Conservation (phyloP, 2,888 invertebrate genomes). For the Epirrita christyi region DNA sequence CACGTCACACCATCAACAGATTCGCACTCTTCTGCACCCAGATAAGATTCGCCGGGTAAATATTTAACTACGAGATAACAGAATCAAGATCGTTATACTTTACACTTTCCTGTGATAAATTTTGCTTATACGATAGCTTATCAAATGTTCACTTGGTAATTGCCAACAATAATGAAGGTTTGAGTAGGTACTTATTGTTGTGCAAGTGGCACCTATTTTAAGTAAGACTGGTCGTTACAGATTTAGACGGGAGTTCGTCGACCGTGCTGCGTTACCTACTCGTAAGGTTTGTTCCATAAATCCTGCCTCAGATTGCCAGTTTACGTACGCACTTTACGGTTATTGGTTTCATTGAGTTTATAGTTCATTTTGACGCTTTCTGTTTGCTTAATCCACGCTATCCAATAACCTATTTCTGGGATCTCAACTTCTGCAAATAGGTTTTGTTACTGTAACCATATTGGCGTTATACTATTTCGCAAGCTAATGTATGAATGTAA, state of each 20-base stretch:
- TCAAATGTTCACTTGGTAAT: constrained; percentile 49
- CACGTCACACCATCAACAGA: constrained; percentile 66
- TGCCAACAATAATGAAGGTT: constrained; percentile 37
- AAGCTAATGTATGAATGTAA: background rate
- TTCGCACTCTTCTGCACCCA: constrained; percentile 65
- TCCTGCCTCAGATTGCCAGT: constrained; percentile 58
- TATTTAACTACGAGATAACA: constrained; percentile 69
- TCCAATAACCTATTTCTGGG: constrained; percentile 49
- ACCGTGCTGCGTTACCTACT: constrained; percentile 50
- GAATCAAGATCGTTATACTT: constrained; percentile 77
- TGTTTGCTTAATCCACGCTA: constrained; percentile 53
- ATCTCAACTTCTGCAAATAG: constrained; percentile 39
- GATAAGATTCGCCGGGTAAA: constrained; percentile 70
- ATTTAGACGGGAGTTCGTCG: constrained; percentile 57
- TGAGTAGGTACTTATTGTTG: constrained; percentile 27
- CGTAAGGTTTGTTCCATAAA: constrained; percentile 62
- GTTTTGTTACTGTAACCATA: constrained; percentile 34
- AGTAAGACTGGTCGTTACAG: constrained; percentile 37
- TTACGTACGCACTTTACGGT: constrained; percentile 61
- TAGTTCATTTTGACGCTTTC: constrained; percentile 64
- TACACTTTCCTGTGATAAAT: constrained; percentile 72
- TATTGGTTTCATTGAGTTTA: constrained; percentile 65
- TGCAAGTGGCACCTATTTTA: constrained; percentile 45
- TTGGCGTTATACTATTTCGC: background rate
- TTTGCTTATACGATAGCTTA: constrained; percentile 51